Conservation (phyloP, 2,888 invertebrate genomes). For the Gymnosoma rotundatum region DNA sequence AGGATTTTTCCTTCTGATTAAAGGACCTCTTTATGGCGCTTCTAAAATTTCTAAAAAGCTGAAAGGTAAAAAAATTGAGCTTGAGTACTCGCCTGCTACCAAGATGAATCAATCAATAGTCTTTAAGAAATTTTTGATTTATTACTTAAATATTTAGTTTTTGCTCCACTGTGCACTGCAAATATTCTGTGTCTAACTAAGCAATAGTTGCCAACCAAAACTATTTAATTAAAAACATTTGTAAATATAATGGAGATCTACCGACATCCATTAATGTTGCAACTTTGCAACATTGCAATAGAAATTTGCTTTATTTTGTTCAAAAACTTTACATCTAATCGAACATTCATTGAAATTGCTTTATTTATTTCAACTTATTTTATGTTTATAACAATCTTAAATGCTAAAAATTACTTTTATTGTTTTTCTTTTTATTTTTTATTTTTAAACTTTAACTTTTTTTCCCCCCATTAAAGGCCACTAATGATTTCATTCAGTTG, state of each 20-base stretch:
- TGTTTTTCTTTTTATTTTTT: background rate
- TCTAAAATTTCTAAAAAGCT: too few species aligned
- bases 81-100: too few species aligned
- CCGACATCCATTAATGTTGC: conserved; percentile 31
- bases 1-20: too few species aligned
- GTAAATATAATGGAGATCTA: conserved; percentile 17
- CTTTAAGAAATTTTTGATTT: too few species aligned
- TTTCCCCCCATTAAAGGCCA: background rate
- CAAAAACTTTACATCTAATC: conserved; percentile 55
- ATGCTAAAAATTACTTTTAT: conserved; percentile 40
- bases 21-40: too few species aligned
- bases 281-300: background rate
- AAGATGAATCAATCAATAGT: too few species aligned
- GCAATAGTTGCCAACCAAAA: conserved; percentile 3
- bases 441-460: background rate
- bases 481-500: conserved; percentile 30
- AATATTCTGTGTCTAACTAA: background rate
- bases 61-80: too few species aligned
- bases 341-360: conserved; percentile 45
- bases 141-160: too few species aligned
- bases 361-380: conserved; percentile 30
- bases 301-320: conserved; percentile 26
- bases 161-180: too few species aligned
- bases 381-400: conserved; percentile 22
- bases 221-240: conserved; percentile 48